Conservation (phyloP, 2,888 invertebrate genomes). For the Hyposoter dolosus region DNA sequence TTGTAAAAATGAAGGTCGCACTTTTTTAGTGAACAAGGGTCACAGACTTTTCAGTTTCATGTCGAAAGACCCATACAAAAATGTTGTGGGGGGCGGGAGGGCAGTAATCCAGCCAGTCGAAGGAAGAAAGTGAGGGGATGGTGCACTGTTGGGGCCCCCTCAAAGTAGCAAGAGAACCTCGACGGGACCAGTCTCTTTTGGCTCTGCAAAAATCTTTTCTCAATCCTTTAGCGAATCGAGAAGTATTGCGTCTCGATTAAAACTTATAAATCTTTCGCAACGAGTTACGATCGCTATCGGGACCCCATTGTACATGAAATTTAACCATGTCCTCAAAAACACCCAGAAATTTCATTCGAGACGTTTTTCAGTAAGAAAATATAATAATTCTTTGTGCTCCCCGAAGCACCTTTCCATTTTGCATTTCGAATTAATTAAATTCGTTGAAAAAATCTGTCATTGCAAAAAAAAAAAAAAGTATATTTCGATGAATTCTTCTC, state of each 20-base stretch:
- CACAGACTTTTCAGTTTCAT: neutral
- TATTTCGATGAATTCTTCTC: neutral
- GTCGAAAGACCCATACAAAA: slow-evolving; percentile 9
- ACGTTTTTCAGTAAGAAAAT: neutral
- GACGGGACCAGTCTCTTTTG: slow-evolving; percentile 53
- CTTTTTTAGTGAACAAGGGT: neutral
- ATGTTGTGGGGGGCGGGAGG: slow-evolving; percentile 46
- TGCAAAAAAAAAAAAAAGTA: neutral
- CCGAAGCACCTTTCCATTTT: neutral
- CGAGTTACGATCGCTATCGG: slow-evolving; percentile 5
- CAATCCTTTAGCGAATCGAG: slow-evolving; percentile 44
- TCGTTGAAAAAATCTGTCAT: neutral
- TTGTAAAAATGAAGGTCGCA: neutral
- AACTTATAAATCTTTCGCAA: slow-evolving; percentile 33
- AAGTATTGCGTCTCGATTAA: slow-evolving; percentile 47
- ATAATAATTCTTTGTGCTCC: neutral
- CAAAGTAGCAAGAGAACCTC: slow-evolving; percentile 58
- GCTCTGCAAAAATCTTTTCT: slow-evolving; percentile 46
- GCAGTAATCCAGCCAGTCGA: slow-evolving; percentile 57
- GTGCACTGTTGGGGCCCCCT: slow-evolving; percentile 62
- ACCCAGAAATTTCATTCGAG: neutral
- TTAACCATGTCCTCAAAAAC: neutral
- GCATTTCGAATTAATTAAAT: neutral
- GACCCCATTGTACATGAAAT: neutral
- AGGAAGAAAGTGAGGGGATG: slow-evolving; percentile 41